Evolutionary conservation across 1,140 invertebrate species (phyloP).

Genomic region (Drosophila virilis): DNA sequence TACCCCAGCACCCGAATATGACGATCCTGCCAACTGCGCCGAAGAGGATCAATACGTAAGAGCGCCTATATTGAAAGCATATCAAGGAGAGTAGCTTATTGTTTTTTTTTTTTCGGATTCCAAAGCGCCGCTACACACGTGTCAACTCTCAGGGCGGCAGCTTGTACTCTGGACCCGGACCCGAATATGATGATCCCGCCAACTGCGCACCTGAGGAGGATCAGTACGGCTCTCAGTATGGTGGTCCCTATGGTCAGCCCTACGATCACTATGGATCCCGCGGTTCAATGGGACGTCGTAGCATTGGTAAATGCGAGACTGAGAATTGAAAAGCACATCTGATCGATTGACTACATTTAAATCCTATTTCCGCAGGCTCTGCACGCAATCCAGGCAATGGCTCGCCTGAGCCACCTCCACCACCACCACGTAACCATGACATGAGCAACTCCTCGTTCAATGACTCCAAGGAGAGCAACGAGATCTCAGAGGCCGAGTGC

Average conservation of each 20-base stretch:
- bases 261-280: slow-evolving; percentile 94
- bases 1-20: slow-evolving; percentile 92
- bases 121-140: slow-evolving; percentile 81
- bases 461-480: slow-evolving; percentile 96
- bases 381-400: slow-evolving; percentile 88
- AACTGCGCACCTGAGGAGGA: slow-evolving; percentile 95
- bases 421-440: slow-evolving; percentile 90
- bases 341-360: background rate
- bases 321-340: background rate
- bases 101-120: background rate
- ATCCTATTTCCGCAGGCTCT: slow-evolving; percentile 85
- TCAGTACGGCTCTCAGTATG: slow-evolving; percentile 93
- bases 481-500: slow-evolving; percentile 96
- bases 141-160: slow-evolving; percentile 83
- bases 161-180: slow-evolving; percentile 85
- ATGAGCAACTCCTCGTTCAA: slow-evolving; percentile 91
- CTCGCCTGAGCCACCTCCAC: slow-evolving; percentile 93
- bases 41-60: slow-evolving; percentile 93
- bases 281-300: slow-evolving; percentile 89
- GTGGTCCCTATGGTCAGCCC: slow-evolving; percentile 90
- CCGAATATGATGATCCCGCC: slow-evolving; percentile 95
- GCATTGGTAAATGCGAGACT: slow-evolving; percentile 84
- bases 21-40: slow-evolving; percentile 94
- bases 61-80: background rate
- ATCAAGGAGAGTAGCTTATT: background rate